Evolutionary conservation across 2,797 vertebrate species (phyloP).

Genomic region (Parauchenoglanis ngamensis): DNA sequence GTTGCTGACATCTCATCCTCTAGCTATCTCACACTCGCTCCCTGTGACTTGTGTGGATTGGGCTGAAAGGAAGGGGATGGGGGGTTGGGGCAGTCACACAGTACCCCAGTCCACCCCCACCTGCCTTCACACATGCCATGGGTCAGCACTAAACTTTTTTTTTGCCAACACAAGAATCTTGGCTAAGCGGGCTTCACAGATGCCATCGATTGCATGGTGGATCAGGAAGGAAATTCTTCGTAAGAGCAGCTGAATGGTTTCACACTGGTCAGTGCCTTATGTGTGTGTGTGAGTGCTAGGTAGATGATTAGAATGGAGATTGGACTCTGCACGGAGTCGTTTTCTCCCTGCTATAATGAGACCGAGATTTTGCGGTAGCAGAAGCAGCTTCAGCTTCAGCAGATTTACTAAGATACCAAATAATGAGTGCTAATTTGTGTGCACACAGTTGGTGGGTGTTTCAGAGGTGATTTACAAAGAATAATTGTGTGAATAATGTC

Average conservation of each 20-base stretch:
- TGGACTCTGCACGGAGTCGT: neutral
- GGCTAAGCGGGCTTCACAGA: constrained; percentile 65
- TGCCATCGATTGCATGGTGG: constrained; percentile 68
- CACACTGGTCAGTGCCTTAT: constrained; percentile 15
- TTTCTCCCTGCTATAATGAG: neutral
- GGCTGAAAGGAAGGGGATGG: constrained; percentile 22
- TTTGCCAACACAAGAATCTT: constrained; percentile 57
- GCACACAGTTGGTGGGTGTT: neutral
- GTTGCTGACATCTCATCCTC: constrained; percentile 61
- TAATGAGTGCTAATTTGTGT: constrained; percentile 12
- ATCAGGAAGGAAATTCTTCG: constrained; percentile 71
- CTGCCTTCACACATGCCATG: constrained; percentile 41
- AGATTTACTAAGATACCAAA: neutral
- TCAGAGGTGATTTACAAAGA: neutral
- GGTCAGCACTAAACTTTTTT: constrained; percentile 43
- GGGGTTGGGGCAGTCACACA: constrained; percentile 20
- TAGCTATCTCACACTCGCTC: constrained; percentile 52
- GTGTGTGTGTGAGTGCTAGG: constrained; percentile 9
- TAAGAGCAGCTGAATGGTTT: constrained; percentile 49
- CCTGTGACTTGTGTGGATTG: no score
- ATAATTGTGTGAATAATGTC: neutral
- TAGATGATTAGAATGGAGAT: neutral
- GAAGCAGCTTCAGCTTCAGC: neutral
- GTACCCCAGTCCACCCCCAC: constrained; percentile 25
- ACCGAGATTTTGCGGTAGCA: neutral